Conservation (phyloP, 2,888 invertebrate species). For the Actias luna region DNA sequence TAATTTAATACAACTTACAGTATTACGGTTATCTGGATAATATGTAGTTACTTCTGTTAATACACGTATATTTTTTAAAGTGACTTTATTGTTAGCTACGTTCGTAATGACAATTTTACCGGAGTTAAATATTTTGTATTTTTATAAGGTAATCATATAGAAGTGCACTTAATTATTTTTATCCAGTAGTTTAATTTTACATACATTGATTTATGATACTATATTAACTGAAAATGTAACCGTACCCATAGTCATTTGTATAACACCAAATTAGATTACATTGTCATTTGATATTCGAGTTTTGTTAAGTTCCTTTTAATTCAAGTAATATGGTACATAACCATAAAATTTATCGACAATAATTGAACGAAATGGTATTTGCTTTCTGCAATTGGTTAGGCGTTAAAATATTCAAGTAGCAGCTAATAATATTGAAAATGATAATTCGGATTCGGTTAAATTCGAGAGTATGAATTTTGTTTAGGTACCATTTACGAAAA, state of each 20-base stretch:
- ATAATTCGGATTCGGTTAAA: neutral
- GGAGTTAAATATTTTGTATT: too few species aligned
- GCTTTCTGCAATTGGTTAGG: constrained; percentile 23
- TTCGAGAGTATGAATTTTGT: neutral
- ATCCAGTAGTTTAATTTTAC: neutral
- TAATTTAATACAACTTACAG: too few species aligned
- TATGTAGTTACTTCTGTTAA: too few species aligned
- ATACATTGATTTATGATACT: neutral
- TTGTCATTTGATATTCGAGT: constrained; percentile 35
- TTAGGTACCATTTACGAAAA: neutral
- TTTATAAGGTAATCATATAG: too few species aligned
- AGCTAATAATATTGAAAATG: constrained; percentile 9
- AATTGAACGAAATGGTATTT: constrained; percentile 36
- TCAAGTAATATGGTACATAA: constrained; percentile 42
- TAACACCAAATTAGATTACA: constrained; percentile 35
- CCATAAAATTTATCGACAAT: constrained; percentile 55
- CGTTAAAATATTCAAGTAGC: constrained; percentile 25
- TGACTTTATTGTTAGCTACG: too few species aligned
- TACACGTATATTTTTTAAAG: too few species aligned
- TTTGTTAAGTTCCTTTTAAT: constrained; percentile 35
- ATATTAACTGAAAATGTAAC: neutral
- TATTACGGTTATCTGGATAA: too few species aligned
- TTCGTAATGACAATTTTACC: too few species aligned
- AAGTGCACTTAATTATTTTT: neutral
- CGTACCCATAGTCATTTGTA: neutral